These are phyloP conservation scores for Amniataba percoides DNA, from an alignment of 2,797 vertebrate genomes.

Conservation along the genomic window DNA sequence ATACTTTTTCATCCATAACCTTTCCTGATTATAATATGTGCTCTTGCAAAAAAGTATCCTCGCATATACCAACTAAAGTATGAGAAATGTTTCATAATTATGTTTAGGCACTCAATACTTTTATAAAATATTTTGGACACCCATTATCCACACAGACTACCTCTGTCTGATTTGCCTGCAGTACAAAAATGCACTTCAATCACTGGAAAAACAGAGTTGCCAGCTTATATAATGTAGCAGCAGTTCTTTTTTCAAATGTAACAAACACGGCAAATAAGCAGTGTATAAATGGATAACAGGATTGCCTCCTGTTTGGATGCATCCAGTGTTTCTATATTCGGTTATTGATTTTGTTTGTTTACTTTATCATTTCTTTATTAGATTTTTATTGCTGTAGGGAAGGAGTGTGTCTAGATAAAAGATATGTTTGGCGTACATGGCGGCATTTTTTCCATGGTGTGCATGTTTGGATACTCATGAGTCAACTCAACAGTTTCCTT, in stretches of 20 bases:
- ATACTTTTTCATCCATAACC: neutral
- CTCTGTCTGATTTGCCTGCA: neutral
- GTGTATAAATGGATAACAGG: neutral
- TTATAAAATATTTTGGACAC: neutral
- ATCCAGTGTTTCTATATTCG: neutral
- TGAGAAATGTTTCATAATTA: neutral
- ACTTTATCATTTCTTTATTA: neutral
- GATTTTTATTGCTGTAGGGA: conserved; percentile 1
- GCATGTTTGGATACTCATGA: conserved; percentile 12
- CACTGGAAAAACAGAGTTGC: neutral
- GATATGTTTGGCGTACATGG: neutral
- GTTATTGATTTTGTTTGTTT: neutral
- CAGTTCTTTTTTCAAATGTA: neutral
- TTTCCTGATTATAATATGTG: neutral
- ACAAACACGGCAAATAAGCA: neutral
- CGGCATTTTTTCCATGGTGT: neutral
- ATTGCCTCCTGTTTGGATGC: neutral
- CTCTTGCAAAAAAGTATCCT: neutral
- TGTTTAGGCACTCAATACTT: neutral
- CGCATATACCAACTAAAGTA: neutral
- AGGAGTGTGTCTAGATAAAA: neutral
- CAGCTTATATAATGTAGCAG: neutral
- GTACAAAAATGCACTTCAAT: neutral
- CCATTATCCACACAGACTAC: neutral
- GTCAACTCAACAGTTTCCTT: conserved; percentile 8